Conservation (phyloP, 92 coral and sea anemone genomes). For the Phenganax subtilis region DNA sequence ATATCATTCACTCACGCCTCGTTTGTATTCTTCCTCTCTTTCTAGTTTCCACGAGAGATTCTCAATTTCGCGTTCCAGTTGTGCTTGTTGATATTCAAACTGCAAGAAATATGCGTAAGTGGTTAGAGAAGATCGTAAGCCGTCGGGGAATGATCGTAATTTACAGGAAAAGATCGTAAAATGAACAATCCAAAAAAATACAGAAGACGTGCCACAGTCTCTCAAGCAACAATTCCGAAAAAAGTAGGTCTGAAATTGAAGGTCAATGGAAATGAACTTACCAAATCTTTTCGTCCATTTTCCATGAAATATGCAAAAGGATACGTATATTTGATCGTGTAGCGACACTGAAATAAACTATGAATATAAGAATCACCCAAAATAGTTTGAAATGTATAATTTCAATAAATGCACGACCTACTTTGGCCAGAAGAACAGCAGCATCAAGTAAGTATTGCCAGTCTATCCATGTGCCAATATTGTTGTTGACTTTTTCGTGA, state of each 20-base stretch:
- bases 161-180: neutral
- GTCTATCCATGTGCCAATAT: constrained; percentile 97
- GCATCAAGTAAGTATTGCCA: constrained; percentile 94
- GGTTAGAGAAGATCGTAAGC: neutral
- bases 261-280: constrained; percentile 34
- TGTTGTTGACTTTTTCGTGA: constrained; percentile 94
- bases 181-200: neutral
- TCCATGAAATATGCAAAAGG: constrained; percentile 96
- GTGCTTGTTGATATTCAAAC: constrained; percentile 99
- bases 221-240: too few species aligned
- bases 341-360: constrained; percentile 68
- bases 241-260: neutral
- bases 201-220: too few species aligned
- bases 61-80: constrained; percentile 87
- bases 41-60: constrained; percentile 93
- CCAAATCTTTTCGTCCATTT: constrained; percentile 77
- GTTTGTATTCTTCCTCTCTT: constrained; percentile 78
- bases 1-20: constrained; percentile 68
- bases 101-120: constrained; percentile 28
- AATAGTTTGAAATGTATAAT: neutral
- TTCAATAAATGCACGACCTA: constrained; percentile 4
- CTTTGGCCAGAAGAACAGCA: constrained; percentile 79
- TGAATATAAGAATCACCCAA: neutral
- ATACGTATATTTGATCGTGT: constrained; percentile 90
- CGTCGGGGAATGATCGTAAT: too few species aligned